Evolutionary conservation across 2,797 vertebrate genomes (phyloP).

Genomic region (Sebastes goodei): DNA sequence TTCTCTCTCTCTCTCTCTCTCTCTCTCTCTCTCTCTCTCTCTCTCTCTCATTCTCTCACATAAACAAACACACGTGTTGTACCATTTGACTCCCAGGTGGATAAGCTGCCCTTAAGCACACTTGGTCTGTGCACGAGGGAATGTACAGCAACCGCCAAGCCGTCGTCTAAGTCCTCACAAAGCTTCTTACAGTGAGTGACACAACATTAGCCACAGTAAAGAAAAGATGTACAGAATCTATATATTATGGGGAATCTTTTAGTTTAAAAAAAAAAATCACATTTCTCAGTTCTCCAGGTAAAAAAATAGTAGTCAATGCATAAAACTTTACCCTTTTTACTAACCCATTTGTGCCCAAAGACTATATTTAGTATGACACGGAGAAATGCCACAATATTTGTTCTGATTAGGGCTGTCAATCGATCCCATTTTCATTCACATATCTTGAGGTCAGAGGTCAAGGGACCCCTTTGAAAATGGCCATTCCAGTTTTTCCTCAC

Average conservation of each 20-base stretch:
- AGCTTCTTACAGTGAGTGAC: conserved; percentile 58
- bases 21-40: conserved; percentile 2
- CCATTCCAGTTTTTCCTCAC: too few relatives aligned
- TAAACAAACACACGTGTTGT: conserved; percentile 54
- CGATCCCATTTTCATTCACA: too few relatives aligned
- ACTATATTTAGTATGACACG: too few relatives aligned
- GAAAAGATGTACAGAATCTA: neutral
- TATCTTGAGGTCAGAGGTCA: too few relatives aligned
- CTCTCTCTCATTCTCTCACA: neutral
- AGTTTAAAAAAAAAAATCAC: neutral
- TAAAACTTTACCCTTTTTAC: neutral
- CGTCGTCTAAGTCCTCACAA: conserved; percentile 51
- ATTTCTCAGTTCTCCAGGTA: neutral
- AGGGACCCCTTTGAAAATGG: too few relatives aligned
- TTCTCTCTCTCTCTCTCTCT: neutral
- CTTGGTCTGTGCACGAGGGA: conserved; percentile 36
- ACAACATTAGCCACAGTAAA: conserved; percentile 2
- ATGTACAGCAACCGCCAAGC: conserved; percentile 11
- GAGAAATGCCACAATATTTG: too few relatives aligned
- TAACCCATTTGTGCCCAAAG: too few relatives aligned
- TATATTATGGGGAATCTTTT: neutral
- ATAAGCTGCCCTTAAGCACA: conserved; percentile 63
- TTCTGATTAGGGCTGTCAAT: too few relatives aligned
- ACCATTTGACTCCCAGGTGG: conserved; percentile 54
- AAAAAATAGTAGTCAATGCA: neutral